Base-by-base conservation (phyloP, 2,888 invertebrate species). In the Drosophila parthenogenetica region DNA sequence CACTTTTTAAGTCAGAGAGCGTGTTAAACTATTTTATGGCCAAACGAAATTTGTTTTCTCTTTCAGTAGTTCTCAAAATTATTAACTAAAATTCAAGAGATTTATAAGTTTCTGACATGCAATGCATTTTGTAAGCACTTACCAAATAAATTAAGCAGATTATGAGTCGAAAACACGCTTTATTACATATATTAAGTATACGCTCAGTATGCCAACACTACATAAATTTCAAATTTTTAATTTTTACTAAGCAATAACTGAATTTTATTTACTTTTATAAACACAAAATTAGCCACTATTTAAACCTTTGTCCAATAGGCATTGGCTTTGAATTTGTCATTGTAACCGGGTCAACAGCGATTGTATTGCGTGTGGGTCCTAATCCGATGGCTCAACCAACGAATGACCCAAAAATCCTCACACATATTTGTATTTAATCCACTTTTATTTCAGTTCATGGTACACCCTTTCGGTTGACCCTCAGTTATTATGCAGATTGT, bases 341-440 rank as follows among this genome's bases (percentile, higher is more conserved):
- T 40, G 67, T 25, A 42, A 40, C 42, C 39, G 37, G 55, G 59
- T 70, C 59, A 70, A 39, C 42, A 46, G 17, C 45, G 25, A 59
- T 54, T 50, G 22, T 43, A 40, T 54, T 51, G 43, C 16, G 7
- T 46, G 17, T 55, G 32, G 53, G 50, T 29, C 40, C 51, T 54
- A 61, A 68, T 57, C 60, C 63, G 37, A 43, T 54, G 50, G 49
- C 54, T 39, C 35, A 50, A 49, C 55, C 35, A 51, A 37, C 51
- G 39, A 57, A 16, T 46, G 37, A 39, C 49, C 50, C 43, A 62
- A 62, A 55, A 55, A 65, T 67, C 58, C 77, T 62, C 78, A 74
- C 73, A 72, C 79, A 85, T 85, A 71, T 77, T 85, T 87, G 69
- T 74, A 69, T 81, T 85, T 87, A 81, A 87, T 87, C 82, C 87